A percentile compares a stretch with the other conserved stretches of the same genome.
phyloP scores from a whole-genome alignment of 2,888 invertebrate species.

The Erebia aethiops region DNA sequence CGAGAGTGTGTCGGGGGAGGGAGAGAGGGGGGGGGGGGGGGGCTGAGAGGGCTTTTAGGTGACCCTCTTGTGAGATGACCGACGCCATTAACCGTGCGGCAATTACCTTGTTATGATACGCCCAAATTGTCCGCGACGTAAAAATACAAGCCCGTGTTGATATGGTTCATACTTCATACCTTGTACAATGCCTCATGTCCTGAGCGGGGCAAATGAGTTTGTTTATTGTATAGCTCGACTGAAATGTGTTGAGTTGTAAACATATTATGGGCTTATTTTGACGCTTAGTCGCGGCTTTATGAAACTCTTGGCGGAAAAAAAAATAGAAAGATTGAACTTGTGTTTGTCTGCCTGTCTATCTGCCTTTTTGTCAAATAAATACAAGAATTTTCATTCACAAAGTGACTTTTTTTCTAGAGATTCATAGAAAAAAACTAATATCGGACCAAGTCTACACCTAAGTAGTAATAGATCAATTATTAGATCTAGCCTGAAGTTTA shows the following conservation, averaged over 20 bases:
- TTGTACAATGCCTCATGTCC: neutral
- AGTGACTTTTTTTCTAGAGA: too few relatives aligned
- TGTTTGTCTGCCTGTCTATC: too few relatives aligned
- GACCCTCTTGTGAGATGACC: conserved; percentile 51
- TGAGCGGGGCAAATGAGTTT: conserved; percentile 4
- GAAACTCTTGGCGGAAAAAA: neutral
- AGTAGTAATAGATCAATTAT: too few relatives aligned
- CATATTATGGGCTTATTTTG: neutral
- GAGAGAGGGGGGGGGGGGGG: neutral
- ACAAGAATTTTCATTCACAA: too few relatives aligned
- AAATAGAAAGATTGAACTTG: too few relatives aligned
- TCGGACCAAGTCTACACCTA: too few relatives aligned
- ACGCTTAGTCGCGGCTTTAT: neutral
- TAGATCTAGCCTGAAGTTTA: too few relatives aligned
- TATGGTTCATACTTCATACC: neutral
- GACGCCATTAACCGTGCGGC: conserved; percentile 38
- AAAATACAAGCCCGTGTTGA: conserved; percentile 18
- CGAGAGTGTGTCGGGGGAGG: neutral
- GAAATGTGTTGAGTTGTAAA: neutral
- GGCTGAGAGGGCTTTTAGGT: conserved; percentile 45
- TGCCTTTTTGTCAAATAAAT: too few relatives aligned
- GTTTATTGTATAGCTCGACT: neutral
- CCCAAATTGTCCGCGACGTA: conserved; percentile 18
- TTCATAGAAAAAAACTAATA: too few relatives aligned
- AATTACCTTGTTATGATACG: conserved; percentile 33